phyloP scores from a whole-genome alignment of 2,797 vertebrate genomes.

The Kryptopterus vitreolus region DNA sequence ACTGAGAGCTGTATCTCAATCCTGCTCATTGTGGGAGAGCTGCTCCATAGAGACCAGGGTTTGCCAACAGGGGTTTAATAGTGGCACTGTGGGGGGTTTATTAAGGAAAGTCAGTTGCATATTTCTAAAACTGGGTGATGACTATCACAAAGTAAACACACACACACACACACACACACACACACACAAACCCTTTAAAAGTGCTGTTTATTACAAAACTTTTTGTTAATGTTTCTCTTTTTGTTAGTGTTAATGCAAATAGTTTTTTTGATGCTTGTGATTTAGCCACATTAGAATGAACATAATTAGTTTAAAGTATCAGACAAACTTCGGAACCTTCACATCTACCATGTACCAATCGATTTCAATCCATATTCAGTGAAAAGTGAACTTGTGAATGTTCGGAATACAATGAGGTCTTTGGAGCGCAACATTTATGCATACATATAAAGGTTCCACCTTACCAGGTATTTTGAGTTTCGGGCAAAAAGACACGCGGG shows the following conservation, averaged over 20 bases:
- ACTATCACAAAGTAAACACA: neutral
- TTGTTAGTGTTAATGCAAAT: neutral
- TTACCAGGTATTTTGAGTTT: neutral
- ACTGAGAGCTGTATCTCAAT: neutral
- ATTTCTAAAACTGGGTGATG: neutral
- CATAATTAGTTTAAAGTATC: neutral
- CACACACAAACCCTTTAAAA: neutral
- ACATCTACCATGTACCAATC: no score
- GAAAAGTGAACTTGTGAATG: neutral
- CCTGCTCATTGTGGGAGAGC: neutral
- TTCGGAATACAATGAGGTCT: neutral
- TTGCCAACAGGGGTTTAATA: conserved; percentile 6
- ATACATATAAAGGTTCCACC: neutral
- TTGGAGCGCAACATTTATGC: neutral
- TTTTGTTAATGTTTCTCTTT: neutral
- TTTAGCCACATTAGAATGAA: neutral
- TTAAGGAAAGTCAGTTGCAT: neutral
- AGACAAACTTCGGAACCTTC: neutral
- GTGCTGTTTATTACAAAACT: neutral
- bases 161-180: no score
- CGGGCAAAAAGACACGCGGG: neutral
- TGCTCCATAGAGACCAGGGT: conserved; percentile 6
- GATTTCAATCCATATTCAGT: neutral
- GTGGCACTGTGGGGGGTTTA: conserved; percentile 9
- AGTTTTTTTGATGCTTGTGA: neutral